Evolutionary conservation across 2,113 vertebrate species (phyloP).

Genomic region (Echinops telfairi): DNA sequence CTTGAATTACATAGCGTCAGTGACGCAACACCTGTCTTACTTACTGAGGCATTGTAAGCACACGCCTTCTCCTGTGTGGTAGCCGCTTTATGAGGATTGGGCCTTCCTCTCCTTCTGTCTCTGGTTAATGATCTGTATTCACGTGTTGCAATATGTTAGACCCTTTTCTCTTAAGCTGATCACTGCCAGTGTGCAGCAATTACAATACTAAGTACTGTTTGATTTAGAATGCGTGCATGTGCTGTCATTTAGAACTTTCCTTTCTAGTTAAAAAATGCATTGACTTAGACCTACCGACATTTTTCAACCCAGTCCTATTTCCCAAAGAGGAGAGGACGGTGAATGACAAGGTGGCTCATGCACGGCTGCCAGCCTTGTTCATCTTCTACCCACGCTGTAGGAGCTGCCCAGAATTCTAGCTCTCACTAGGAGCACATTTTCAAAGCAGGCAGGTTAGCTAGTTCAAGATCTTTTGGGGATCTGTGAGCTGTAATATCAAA

Average conservation of each 20-base stretch:
- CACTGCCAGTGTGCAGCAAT: background rate
- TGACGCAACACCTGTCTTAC: background rate
- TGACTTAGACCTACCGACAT: background rate
- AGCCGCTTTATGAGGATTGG: background rate
- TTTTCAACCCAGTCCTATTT: background rate
- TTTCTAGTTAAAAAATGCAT: background rate
- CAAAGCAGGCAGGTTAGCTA: background rate
- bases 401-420: background rate
- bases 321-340: background rate
- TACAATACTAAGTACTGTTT: constrained; percentile 18
- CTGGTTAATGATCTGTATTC: background rate
- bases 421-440: background rate
- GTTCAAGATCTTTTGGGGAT: background rate
- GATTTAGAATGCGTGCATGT: background rate
- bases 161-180: background rate
- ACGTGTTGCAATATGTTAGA: background rate
- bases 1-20: background rate
- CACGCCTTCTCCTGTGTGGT: background rate
- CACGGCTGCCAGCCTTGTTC: background rate
- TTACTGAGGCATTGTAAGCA: background rate
- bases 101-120: background rate
- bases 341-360: background rate
- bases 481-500: constrained; percentile 23
- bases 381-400: background rate
- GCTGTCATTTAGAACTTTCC: background rate